Conservation (phyloP, 2,797 vertebrate species). For the Eospalax fontanierii region DNA sequence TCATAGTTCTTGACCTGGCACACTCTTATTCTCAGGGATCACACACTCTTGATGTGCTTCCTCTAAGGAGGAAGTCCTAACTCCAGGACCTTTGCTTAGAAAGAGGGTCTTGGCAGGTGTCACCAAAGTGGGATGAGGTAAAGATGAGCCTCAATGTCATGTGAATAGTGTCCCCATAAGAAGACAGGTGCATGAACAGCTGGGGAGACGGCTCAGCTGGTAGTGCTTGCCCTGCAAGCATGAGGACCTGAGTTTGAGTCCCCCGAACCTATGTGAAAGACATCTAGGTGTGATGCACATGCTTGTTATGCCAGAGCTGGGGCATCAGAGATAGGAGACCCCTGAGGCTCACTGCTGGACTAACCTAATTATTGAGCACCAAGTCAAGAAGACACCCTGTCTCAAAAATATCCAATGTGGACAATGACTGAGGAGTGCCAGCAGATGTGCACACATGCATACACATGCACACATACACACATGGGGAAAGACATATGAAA, state of each 20-base stretch:
- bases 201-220: neutral
- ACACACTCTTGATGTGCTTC: neutral
- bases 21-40: neutral
- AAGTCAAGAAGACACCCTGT: neutral
- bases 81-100: too few relatives aligned
- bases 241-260: neutral
- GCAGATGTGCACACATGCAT: neutral
- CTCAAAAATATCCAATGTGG: too few relatives aligned
- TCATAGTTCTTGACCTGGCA: too few relatives aligned
- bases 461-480: neutral
- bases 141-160: neutral
- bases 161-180: neutral
- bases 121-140: too few relatives aligned
- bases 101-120: neutral
- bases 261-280: neutral
- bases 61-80: neutral
- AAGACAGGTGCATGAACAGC: neutral
- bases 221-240: too few relatives aligned
- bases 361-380: neutral
- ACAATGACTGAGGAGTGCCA: neutral
- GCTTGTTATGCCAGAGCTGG: neutral
- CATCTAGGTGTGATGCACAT: neutral
- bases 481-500: neutral
- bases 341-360: neutral
- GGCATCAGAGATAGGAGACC: too few relatives aligned